These are phyloP conservation scores for Archivesica marissinica DNA, from an alignment of 1,140 invertebrate genomes.

Conservation along the genomic window DNA sequence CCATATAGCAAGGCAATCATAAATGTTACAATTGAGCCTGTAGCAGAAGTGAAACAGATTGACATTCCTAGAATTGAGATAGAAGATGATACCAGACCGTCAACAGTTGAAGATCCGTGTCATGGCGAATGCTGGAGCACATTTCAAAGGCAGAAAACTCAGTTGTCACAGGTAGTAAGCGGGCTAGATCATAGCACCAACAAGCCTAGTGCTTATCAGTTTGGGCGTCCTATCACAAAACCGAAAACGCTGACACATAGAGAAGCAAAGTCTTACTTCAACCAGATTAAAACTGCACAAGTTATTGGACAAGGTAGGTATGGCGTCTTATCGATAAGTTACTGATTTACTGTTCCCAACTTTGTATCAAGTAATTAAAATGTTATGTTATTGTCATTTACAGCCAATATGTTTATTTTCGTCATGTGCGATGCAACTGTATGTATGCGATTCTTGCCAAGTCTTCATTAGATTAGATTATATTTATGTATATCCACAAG, in stretches of 20 bases:
- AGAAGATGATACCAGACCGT: neutral
- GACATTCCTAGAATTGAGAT: neutral
- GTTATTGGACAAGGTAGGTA: slow-evolving; percentile 67
- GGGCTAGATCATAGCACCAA: slow-evolving; percentile 51
- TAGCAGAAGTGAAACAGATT: slow-evolving; percentile 16
- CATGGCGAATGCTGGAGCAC: slow-evolving; percentile 55
- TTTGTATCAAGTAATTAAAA: no score
- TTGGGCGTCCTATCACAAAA: slow-evolving; percentile 62
- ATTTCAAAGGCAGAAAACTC: slow-evolving; percentile 61
- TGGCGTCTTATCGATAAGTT: neutral
- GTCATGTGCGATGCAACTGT: no score
- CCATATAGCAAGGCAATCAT: neutral
- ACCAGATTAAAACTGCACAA: slow-evolving; percentile 63
- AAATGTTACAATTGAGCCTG: neutral
- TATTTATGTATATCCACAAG: no score
- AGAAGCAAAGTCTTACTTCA: slow-evolving; percentile 54
- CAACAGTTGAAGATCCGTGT: slow-evolving; percentile 50
- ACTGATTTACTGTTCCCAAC: no score
- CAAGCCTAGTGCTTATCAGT: slow-evolving; percentile 56
- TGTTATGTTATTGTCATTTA: no score
- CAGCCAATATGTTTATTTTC: no score
- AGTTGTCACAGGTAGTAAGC: slow-evolving; percentile 49
- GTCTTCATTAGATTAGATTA: no score
- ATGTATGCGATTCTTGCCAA: no score
- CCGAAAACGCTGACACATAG: slow-evolving; percentile 66